Base-by-base conservation (phyloP, 2,888 invertebrate species). In the Caenorhabditis auriculariae region DNA sequence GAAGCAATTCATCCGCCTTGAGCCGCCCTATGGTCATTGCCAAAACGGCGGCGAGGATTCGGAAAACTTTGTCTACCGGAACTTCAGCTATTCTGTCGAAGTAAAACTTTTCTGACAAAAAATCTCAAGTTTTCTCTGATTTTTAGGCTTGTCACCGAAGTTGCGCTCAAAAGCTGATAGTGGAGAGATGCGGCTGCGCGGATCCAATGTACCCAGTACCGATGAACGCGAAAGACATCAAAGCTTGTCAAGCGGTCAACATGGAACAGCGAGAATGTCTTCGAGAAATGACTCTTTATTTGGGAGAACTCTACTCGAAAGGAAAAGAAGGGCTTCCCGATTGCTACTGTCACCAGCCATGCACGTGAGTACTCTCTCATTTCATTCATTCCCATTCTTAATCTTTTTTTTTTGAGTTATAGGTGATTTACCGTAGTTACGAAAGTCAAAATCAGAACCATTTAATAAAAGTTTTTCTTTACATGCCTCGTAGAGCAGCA, bases 201-300 rank as follows among this genome's bases (percentile, higher is more conserved):
- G 80, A 80, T 54, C 80, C 80, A 15, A 79, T 76, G 74, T 80
- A 78, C 47, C 80, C 80, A 0, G 55, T 74, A 1, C 73, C 76
- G 1, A 53, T 21, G 45, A 17, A 32, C 7, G 27, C 7, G 6
- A 28, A 28, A 28, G 44, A 45, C 0, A 56, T 55, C 7, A 66
- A 69, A 45, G 39, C 64, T 2, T 77, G 77, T 52, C 61, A 64
- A n/a, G 76, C 78, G 3, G 69, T 67, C 6, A 74, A 80, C 35
- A 74, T 74, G 27, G 45, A 51, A 6, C 79, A 79, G 27, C 50
- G 80, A 32, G 76, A 81, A 5, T 80, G 80, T 57, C 72, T 80
- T 6, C 63, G 76, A 24, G 76, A 77, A 46, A 75, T 76, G 1
- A 76, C 76, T 0, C 51, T 76, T 23, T 59, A 67, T 24, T 48